phyloP scores from a whole-genome alignment of 2,797 vertebrate genomes.

The Pelochelys cantorii region DNA sequence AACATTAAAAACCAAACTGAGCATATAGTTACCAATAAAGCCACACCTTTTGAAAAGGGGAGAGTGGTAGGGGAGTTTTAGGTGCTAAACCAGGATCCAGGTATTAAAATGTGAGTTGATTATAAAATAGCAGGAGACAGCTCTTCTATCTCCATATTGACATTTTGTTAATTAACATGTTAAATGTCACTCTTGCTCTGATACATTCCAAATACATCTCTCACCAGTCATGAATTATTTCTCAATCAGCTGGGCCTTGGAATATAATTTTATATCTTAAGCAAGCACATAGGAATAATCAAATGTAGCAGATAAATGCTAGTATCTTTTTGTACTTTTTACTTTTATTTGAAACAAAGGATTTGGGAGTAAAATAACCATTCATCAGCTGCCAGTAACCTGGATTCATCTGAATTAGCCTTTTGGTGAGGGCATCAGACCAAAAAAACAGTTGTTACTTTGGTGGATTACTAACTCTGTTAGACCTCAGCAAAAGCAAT shows the following conservation, averaged over 20 bases:
- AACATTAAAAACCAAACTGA: neutral
- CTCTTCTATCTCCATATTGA: neutral
- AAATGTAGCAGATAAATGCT: neutral
- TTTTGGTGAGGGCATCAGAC: neutral
- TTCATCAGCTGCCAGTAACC: neutral
- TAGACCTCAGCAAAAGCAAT: too few relatives aligned
- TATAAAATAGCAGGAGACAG: neutral
- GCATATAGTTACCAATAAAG: neutral
- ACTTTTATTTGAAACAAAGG: neutral
- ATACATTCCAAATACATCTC: neutral
- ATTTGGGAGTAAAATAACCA: neutral
- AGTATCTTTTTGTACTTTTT: neutral
- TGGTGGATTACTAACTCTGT: neutral
- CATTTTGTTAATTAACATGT: neutral
- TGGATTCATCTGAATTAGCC: neutral
- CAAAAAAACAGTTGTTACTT: neutral
- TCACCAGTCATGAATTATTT: neutral
- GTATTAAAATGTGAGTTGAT: neutral
- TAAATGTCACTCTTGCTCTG: neutral
- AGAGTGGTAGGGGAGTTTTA: neutral
- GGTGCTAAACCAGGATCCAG: neutral
- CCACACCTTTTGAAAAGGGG: neutral
- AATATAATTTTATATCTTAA: neutral
- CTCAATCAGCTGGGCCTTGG: neutral
- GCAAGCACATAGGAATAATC: neutral